A percentile compares a stretch with the other conserved stretches of the same genome.
Conservation (phyloP, 2,888 invertebrate genomes). For the Pachliopta kotzebuea region DNA sequence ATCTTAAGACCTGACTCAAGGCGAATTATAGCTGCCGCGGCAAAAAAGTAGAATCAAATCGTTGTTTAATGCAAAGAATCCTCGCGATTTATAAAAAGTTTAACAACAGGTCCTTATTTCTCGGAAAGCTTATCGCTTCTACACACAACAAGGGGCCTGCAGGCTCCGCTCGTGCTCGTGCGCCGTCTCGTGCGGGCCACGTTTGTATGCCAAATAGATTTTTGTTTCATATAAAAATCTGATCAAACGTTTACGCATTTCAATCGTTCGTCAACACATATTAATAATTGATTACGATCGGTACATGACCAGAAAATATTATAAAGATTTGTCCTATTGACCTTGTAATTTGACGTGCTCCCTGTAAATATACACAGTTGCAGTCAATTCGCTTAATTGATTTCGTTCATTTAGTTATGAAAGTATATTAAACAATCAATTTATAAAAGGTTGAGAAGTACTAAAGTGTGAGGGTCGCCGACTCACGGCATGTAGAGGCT, state of each 20-base stretch:
- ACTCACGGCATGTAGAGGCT: constrained; percentile 9
- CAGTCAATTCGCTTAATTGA: too few relatives aligned
- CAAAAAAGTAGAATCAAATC: constrained; percentile 27
- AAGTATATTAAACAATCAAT: not conserved
- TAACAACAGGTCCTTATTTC: constrained; percentile 28
- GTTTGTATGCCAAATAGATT: not conserved
- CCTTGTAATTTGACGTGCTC: too few relatives aligned
- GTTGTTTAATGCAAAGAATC: constrained; percentile 29
- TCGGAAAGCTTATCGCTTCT: constrained; percentile 29
- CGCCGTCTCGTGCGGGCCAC: not conserved
- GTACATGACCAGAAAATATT: too few relatives aligned
- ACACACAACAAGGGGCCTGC: constrained; percentile 9
- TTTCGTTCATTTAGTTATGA: not conserved
- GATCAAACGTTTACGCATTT: not conserved
- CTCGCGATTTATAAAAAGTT: constrained; percentile 29
- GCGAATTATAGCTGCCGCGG: constrained; percentile 21
- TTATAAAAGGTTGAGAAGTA: constrained; percentile 10
- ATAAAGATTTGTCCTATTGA: too few relatives aligned
- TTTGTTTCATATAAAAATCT: not conserved
- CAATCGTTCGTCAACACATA: not conserved
- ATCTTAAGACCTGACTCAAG: constrained; percentile 17
- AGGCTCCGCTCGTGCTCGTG: constrained; percentile 8
- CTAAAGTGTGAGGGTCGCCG: constrained; percentile 1
- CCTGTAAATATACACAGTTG: too few relatives aligned
- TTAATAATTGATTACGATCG: too few relatives aligned